Percentiles rank a stretch among this genome's conserved stretches.
Evolutionary conservation across 2,113 vertebrate genomes (phyloP).

Genomic region (Haliaeetus leucogaster): DNA sequence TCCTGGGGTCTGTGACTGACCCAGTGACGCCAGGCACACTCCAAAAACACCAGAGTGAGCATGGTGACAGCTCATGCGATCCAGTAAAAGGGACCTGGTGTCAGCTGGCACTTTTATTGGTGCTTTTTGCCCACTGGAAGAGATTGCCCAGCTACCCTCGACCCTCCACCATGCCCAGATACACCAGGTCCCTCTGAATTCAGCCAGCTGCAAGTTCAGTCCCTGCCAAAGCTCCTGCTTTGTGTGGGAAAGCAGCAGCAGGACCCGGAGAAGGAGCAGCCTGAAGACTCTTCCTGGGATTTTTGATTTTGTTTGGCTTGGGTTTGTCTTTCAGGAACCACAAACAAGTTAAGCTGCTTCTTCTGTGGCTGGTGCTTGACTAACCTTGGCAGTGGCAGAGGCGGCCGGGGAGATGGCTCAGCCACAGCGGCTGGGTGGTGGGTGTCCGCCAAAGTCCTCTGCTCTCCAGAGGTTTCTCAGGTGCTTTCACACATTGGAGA

Average conservation of each 20-base stretch:
- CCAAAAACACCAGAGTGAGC: background rate
- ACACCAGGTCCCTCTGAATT: background rate
- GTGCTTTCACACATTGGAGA: background rate
- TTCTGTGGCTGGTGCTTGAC: background rate
- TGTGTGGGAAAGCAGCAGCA: background rate
- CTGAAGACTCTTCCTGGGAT: background rate
- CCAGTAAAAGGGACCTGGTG: background rate
- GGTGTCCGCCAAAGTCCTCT: background rate
- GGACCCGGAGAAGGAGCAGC: background rate
- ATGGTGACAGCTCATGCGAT: background rate
- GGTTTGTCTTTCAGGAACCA: background rate
- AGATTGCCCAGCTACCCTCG: background rate
- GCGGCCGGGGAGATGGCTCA: background rate
- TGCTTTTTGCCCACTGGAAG: background rate
- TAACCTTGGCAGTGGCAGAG: background rate
- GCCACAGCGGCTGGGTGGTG: fast-evolving
- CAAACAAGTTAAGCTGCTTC: slow-evolving; percentile 10
- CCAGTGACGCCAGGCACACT: background rate
- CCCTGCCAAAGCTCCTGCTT: background rate
- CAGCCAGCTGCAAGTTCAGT: background rate
- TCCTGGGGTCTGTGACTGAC: background rate
- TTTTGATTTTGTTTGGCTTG: background rate
- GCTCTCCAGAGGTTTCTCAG: background rate
- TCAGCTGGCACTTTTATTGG: background rate
- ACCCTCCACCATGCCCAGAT: fast-evolving